A percentile compares a stretch with the other conserved stretches of the same genome.
Evolutionary conservation across 2,797 vertebrate genomes (phyloP).

Genomic region (Gallirallus australis): DNA sequence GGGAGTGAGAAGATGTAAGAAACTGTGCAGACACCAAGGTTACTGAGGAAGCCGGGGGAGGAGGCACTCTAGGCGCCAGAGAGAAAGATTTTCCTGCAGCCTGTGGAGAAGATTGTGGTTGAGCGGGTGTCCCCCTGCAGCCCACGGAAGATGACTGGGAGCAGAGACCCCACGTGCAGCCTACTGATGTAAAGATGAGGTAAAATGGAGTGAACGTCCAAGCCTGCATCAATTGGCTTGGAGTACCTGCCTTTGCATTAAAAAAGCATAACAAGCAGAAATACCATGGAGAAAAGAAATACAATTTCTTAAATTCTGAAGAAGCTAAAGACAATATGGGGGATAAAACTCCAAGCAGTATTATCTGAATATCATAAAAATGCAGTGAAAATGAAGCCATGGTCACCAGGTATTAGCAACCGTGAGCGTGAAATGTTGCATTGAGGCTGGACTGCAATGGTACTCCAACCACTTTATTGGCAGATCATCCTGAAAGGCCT

Average conservation of each 20-base stretch:
- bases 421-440: neutral
- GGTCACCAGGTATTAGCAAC: neutral
- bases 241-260: neutral
- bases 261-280: neutral
- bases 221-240: neutral
- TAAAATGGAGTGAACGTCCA: neutral
- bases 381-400: neutral
- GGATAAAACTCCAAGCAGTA: rapidly evolving
- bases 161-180: too few relatives aligned
- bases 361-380: neutral
- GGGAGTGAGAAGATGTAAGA: too few relatives aligned
- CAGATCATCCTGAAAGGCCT: neutral
- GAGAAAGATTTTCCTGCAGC: too few relatives aligned
- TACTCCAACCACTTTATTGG: neutral
- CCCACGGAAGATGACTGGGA: too few relatives aligned
- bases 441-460: rapidly evolving
- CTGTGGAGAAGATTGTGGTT: too few relatives aligned
- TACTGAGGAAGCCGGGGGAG: too few relatives aligned
- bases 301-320: neutral
- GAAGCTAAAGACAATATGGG: neutral
- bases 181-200: neutral
- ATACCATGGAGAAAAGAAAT: neutral
- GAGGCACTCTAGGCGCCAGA: too few relatives aligned
- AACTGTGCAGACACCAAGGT: too few relatives aligned
- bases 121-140: too few relatives aligned